phyloP scores from a whole-genome alignment of 2,888 invertebrate species.

The Phlogophora meticulosa region DNA sequence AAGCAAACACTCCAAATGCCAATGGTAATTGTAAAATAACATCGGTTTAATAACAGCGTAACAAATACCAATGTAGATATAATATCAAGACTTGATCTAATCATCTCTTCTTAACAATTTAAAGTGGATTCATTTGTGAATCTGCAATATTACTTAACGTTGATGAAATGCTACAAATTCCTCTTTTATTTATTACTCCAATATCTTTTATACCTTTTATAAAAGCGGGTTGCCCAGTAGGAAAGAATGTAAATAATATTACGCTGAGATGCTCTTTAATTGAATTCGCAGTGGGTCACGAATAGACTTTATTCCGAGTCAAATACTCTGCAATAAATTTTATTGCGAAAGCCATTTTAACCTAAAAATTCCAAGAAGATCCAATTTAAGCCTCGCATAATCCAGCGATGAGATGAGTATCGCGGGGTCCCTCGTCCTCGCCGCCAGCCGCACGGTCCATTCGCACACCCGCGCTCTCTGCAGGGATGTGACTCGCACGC shows the following conservation, averaged over 20 bases:
- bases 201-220: conserved; percentile 69
- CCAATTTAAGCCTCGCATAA: conserved; percentile 87
- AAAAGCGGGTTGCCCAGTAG: conserved; percentile 67
- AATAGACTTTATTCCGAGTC: conserved; percentile 83
- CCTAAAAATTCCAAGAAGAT: conserved; percentile 87
- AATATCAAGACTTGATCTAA: conserved; percentile 28
- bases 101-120: conserved; percentile 24
- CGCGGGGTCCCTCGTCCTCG: conserved; percentile 70
- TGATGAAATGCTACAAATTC: conserved; percentile 61
- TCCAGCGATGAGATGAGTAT: conserved; percentile 84
- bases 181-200: conserved; percentile 64
- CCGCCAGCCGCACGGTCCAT: conserved; percentile 47
- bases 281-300: conserved; percentile 83
- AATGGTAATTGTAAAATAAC: conserved; percentile 50
- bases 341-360: conserved; percentile 84
- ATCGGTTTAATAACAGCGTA: conserved; percentile 45
- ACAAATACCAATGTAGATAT: conserved; percentile 17
- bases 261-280: conserved; percentile 81
- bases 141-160: conserved; percentile 54
- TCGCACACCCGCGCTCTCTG: conserved; percentile 60
- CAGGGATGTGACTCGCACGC: conserved; percentile 39
- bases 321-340: conserved; percentile 86
- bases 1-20: conserved; percentile 66
- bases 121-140: conserved; percentile 37
- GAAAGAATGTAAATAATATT: conserved; percentile 80